Evolutionary conservation across 2,888 invertebrate species (phyloP), one percentile per base, ranked within the genome.

Genomic region (Ennomos fuscantarius): DNA sequence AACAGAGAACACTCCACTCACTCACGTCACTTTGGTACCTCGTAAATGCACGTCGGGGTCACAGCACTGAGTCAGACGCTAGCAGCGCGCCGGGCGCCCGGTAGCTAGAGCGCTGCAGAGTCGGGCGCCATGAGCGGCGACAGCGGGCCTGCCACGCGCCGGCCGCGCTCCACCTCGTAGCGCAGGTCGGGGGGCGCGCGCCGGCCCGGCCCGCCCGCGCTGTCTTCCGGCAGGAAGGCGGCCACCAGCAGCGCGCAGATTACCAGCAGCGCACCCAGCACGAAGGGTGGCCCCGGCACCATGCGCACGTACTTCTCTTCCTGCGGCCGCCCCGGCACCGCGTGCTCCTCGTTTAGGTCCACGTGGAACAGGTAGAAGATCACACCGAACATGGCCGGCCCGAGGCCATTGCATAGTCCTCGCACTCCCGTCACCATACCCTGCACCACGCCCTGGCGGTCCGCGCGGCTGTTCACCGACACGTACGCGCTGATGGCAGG

Each of bases 391-490:
- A 99, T 96, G 41, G 99, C 99, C 0, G 99, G 99, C 0, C 99
- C 99, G 48, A 99, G 94, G 11, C 99, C 99, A 82, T 99, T 99
- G 82, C 99, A 99, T 47, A 99, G 94, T 0, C 99, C 99, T 64
- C 99, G 93, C 94, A 99, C 99, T 10, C 99, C 99, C 0, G 99
- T 99, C 48, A 99, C 98, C 95, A 99, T 98, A 63, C 99, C 99
- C 91, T 99, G 98, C 59, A 97, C 97, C 35, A 97, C 95, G 56
- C 97, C 99, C 93, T 99, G 99, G 78, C 98, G 96, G 87, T 99
- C 99, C n/a, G 97, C 96, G 78, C 98, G 96, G 66, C 99, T 98
- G 89, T 99, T 98, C 79, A 99, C 97, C 10, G 99, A 99, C 53
- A 99, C 99, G 89, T 99, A 99, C 36, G 99, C 98, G 86, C 98